Evolutionary conservation across 2,113 vertebrate species (phyloP).

Genomic region (Larimichthys crocea): DNA sequence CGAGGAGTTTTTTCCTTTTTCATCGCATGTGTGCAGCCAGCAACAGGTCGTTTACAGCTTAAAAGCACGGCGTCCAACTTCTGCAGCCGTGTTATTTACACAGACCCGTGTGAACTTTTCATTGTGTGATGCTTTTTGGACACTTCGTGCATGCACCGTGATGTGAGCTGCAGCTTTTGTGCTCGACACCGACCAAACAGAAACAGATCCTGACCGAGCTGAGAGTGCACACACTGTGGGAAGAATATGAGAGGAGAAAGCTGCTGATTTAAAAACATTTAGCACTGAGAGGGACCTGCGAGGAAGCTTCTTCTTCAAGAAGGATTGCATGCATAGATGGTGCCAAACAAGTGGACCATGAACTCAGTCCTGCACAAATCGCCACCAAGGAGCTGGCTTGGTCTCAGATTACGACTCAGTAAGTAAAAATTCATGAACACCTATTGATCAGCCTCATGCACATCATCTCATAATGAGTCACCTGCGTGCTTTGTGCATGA

Average conservation of each 20-base stretch:
- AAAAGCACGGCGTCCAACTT: not conserved
- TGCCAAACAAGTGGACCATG: conserved; percentile 85
- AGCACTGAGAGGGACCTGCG: not conserved
- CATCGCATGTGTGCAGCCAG: conserved; percentile 19
- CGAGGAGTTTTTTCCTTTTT: conserved; percentile 9
- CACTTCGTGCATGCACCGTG: conserved; percentile 12
- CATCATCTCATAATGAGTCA: not conserved
- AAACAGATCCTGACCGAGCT: not conserved
- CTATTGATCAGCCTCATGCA: not conserved
- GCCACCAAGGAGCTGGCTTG: conserved; percentile 82
- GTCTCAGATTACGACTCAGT: conserved; percentile 80
- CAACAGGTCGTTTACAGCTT: conserved; percentile 68
- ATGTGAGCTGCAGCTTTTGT: conserved; percentile 47
- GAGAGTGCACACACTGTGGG: conserved; percentile 10
- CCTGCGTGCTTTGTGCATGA: not conserved
- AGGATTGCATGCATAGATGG: conserved; percentile 70
- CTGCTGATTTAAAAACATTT: conserved; percentile 21
- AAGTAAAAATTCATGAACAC: conserved; percentile 66
- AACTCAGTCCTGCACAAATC: conserved; percentile 83
- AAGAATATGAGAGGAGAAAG: not conserved
- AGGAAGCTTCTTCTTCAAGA: conserved; percentile 16
- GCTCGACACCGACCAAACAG: conserved; percentile 11
- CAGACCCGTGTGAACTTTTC: not conserved
- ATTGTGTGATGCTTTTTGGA: conserved; percentile 17
- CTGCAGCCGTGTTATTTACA: not conserved